Base-by-base conservation (phyloP, 2,797 vertebrate genomes). In the Hafferia zeledoni region DNA sequence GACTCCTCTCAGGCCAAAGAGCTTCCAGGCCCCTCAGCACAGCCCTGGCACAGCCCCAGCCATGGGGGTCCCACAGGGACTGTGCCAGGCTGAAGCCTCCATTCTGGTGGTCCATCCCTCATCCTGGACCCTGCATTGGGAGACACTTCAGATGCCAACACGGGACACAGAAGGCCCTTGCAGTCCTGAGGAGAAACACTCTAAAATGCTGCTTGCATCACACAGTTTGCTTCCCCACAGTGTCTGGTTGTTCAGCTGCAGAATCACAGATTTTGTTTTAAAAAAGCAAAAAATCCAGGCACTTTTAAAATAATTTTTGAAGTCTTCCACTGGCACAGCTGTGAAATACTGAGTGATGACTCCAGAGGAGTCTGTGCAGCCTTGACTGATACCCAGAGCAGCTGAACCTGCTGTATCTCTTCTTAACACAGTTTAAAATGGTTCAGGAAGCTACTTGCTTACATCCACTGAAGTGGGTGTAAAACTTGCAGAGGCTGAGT, bases 61-160 rank as follows among this genome's bases (percentile, higher is more conserved):
- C 10, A 3, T 1, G 2, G 17, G 8, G 12, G 19, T 13, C 27
- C n/a, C 22, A 24, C 17, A 35, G 4, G 35, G 18, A n/a, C 39
- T 10, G 44, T 49, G 50, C 35, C 50, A 1, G 17, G 18, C 24
- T 33, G 2, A 6, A 39, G 28, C 33, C 20, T 15, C 13, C 13
- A 5, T 31, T 7, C 16, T 15, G 4, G 3, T 0, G 17, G 7
- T 64, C 11, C 1, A 41, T 12, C 27, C 8, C 46, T 52, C 5
- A 3, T 4, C 39, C 31, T 4, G 16, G 25, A 14, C 8, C 1
- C 2, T 35, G 11, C 14, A 4, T 1, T 19, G 15, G 15, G 76
- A 15, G 50, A 23, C 16, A 2, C 16, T 50, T 9, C 3, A 3
- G 24, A 13, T 1, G 13, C 1, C 3, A 2, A 10, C 16, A 17